Evolutionary conservation across 1,140 invertebrate genomes (phyloP).

Genomic region (Sarcophaga peregrina): DNA sequence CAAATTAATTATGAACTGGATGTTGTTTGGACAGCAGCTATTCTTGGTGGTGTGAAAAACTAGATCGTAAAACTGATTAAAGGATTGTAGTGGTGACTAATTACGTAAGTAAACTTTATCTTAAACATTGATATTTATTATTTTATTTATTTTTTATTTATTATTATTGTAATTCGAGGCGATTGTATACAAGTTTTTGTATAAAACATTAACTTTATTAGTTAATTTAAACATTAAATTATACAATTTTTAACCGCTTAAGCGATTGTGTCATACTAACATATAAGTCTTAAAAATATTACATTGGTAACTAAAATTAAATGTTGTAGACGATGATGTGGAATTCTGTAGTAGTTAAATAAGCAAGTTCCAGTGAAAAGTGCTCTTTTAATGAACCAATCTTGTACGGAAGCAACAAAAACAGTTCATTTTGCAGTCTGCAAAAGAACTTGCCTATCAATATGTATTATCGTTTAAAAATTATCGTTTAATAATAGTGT

Average conservation of each 20-base stretch:
- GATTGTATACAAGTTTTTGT: neutral
- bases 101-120: too few species aligned
- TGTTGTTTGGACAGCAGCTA: too few species aligned
- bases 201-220: neutral
- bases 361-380: neutral
- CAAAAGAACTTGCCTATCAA: neutral
- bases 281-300: neutral
- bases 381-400: neutral
- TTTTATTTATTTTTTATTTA: too few species aligned
- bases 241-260: constrained; percentile 5
- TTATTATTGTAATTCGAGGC: neutral
- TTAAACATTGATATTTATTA: too few species aligned
- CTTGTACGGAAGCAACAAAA: neutral
- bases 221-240: neutral
- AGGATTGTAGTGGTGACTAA: too few species aligned
- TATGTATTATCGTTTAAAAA: too few species aligned
- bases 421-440: neutral
- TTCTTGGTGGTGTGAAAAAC: too few species aligned
- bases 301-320: constrained; percentile 1
- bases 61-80: too few species aligned
- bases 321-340: neutral
- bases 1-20: too few species aligned
- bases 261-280: neutral
- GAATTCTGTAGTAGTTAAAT: neutral
- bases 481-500: too few species aligned